Base-by-base conservation (phyloP, 2,888 invertebrate genomes). In the Dicyrtomina minuta region DNA sequence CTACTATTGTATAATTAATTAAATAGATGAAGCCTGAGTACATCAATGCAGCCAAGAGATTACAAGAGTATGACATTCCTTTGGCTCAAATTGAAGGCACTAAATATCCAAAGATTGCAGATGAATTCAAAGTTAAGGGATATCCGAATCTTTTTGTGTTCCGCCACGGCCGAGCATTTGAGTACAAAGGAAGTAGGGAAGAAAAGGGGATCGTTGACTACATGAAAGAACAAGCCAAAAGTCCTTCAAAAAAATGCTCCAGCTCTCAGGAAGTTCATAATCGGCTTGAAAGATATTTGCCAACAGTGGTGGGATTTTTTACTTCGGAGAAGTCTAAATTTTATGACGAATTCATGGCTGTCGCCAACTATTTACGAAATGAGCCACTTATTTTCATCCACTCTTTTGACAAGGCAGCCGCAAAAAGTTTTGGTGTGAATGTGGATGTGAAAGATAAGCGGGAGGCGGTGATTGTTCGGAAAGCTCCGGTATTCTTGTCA, bases 41-140 rank as follows among this genome's bases (percentile, higher is more conserved):
- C 76, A 84, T 84, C 74, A 83, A 82, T 71, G 85, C 85, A 39
- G 85, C 86, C 1, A 79, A 81, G 71, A 76, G 78, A 6, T 77
- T 84, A 66, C 79, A 79, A 17, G 79, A 80, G 3, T 80, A 81
- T n/a, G 81, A 81, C 13, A 83, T 86, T 56, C 80, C 81, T 2
- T 79, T 86, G 39, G 85, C 82, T 60, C 86, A 86, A 79, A 83
- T 86, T 10, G 85, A 86, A 75, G 85, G 85, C 15, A 84, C 84
- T 0, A 80, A 79, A 12, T 83, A 86, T 73, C 82, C 81, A 62
- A 82, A 82, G 10, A 77, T 86, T 33, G 84, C 83, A 12, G 80
- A 81, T 39, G 58, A 58, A n/a, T 86, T 82, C 76, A 83, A 81
- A 15, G 83, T 87, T 5, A 79, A 79, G 6, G 85, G 85, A 26